Evolutionary conservation across 1,140 invertebrate genomes (phyloP), one percentile per base, ranked within the genome.

Genomic region (Apis laboriosa): DNA sequence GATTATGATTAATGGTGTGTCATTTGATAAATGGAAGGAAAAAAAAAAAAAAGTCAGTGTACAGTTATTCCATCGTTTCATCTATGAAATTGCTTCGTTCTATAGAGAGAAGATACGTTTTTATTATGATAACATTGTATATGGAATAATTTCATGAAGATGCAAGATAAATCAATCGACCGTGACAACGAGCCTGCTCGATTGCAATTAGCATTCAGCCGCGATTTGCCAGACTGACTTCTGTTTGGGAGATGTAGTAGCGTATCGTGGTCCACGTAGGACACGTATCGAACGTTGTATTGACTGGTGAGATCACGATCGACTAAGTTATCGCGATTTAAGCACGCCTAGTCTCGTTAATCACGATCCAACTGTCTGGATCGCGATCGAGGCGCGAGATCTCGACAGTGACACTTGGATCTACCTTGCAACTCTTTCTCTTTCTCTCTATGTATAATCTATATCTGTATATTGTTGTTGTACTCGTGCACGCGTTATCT

Each of bases 91-190:
- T 51, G n/a, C 67, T 24, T 51, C 13, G 11, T 68, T 17, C 2
- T 13, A 53, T n/a, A 9, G 60, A 34, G 28, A n/a, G 28, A 43
- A 43, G 12, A 15, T 12, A 19, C 3, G 19, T 17, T 66, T 66
- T 51, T 68, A 19, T 43, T 49, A 49, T 7, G 43, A 15, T 7
- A n/a, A 28, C 28, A 43, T 21, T 51, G 75, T 55, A 19, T 24
- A 19, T 24, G 17, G 55, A 58, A 49, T n/a, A 17, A n/a, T 70
- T 78, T 56, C 77, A 13, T 17, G 77, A 71, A 56, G 76, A 60
- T 63, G 53, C 77, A 72, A 73, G 68, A 79, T 72, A 71, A 58
- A 79, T 72, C n/a, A 58, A 79, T 72, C n/a, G 60, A 15, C 43
- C 1, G 24, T 13, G 56, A 72, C 55, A 53, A 61, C 53, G 55